Evolutionary conservation across 2,888 invertebrate species (phyloP), one percentile per base, ranked within the genome.

Genomic region (Rhogogaster chlorosoma): DNA sequence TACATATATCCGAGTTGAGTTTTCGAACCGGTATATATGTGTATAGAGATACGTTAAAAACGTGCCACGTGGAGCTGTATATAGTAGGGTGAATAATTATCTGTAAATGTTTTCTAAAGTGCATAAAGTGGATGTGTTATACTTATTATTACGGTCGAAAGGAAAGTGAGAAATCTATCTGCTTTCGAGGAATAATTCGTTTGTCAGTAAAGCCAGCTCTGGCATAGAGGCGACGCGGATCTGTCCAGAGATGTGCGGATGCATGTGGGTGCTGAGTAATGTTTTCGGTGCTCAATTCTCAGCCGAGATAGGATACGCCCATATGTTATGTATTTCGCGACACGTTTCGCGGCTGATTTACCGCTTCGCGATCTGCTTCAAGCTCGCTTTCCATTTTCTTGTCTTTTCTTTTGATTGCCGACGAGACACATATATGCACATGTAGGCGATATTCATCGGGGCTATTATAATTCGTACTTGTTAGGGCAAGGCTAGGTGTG

Each of bases 351-450:
- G 12, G 71, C 71, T 42, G 71, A 73, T 73, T 73, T 42, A 70
- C 18, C 36, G n/a, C n/a, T 12, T 36, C 32, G 2, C 18, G 70
- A 32, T 22, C 4, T n/a, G 32, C 18, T 36, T 18, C 1, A 18
- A 53, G 29, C 77, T 26, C 22, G 53, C 77, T 77, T 77, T 77
- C 77, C 77, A 77, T 77, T 77, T 77, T 77, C 32, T 49, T n/a
- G 32, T 32, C 77, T 53, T 29, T 22, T n/a, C 36, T 32, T 67
- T 67, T 18, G 18, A 67, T 67, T 32, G 4, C 18, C 12, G 32
- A 18, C 32, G 18, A 67, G 15, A 32, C 67, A 3, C 6, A 6
- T 15, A 32, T 6, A 5, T 26, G 12, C 9, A 12, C 18, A 32
- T 18, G 15, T 67, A n/a, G n/a, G 42, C 18, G 38, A 73, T 42